Evolutionary conservation across 2,797 vertebrate genomes (phyloP).

Genomic region (Thunnus albacares): DNA sequence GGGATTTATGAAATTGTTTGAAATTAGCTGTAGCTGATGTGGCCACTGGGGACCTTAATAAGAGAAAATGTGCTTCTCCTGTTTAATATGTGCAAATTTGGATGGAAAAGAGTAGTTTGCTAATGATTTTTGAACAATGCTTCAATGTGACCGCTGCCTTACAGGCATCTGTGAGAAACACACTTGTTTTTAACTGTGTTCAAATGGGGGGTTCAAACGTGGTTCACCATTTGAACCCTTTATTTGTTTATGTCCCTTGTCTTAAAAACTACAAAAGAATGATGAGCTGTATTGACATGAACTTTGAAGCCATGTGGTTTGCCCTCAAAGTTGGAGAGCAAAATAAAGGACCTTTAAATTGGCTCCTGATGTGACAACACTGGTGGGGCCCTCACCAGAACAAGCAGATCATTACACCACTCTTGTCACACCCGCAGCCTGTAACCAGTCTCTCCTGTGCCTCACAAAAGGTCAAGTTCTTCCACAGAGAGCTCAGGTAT

Average conservation of each 20-base stretch:
- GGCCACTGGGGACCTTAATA: slow-evolving; percentile 57
- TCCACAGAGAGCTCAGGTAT: slow-evolving; percentile 81
- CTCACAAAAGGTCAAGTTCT: slow-evolving; percentile 88
- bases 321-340: slow-evolving; percentile 90
- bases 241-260: slow-evolving; percentile 55
- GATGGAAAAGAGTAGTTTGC: slow-evolving; percentile 17
- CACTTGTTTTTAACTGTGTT: not conserved
- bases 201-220: too few species aligned
- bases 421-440: slow-evolving; percentile 86
- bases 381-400: slow-evolving; percentile 91
- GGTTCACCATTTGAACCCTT: slow-evolving; percentile 18
- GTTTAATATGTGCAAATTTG: slow-evolving; percentile 49
- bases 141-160: slow-evolving; percentile 18
- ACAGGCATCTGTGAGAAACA: slow-evolving; percentile 1
- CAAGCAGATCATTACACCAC: slow-evolving; percentile 91
- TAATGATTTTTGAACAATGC: slow-evolving; percentile 30
- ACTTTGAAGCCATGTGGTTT: slow-evolving; percentile 80
- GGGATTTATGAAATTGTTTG: slow-evolving; percentile 71
- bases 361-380: slow-evolving; percentile 96
- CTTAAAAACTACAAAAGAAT: slow-evolving; percentile 44
- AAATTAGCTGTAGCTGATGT: slow-evolving; percentile 68
- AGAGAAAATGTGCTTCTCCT: slow-evolving; percentile 44
- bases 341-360: slow-evolving; percentile 95
- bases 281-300: slow-evolving; percentile 60
- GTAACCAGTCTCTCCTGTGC: slow-evolving; percentile 86